phyloP scores from a whole-genome alignment of 2,113 vertebrate genomes.

The Myotis lucifugus region DNA sequence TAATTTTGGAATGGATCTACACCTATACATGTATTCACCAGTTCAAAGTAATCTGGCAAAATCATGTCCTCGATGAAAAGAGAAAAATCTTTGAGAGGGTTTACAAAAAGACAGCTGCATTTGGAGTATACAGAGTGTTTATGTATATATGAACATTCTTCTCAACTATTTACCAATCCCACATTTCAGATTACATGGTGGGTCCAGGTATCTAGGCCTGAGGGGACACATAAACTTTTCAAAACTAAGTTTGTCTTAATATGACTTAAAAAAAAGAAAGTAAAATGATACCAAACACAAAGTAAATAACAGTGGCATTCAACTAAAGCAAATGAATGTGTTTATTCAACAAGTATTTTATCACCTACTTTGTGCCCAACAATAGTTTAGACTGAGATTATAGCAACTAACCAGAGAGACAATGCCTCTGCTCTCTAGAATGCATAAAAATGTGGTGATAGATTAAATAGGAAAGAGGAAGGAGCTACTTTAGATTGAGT shows the following conservation, averaged over 20 bases:
- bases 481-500: neutral
- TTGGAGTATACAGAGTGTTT: neutral
- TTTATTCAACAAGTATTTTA: slow-evolving; percentile 20
- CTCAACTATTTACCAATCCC: neutral
- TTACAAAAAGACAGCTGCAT: neutral
- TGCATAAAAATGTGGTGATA: neutral
- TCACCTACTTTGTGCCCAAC: neutral
- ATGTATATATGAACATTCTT: neutral
- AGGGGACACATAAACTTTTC: neutral
- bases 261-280: neutral
- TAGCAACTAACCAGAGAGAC: neutral
- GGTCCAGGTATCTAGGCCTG: neutral
- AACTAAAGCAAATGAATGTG: neutral
- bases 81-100: neutral
- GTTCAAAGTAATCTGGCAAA: neutral
- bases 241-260: neutral
- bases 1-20: neutral
- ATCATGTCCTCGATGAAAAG: neutral
- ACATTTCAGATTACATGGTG: neutral
- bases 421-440: neutral
- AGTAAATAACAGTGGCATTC: neutral
- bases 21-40: neutral
- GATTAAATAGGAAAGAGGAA: neutral
- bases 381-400: neutral
- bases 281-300: neutral